Percentiles rank a stretch among this genome's conserved stretches.
These are phyloP conservation scores for Phania funesta DNA, from an alignment of 2,888 invertebrate species.

Conservation along the genomic window DNA sequence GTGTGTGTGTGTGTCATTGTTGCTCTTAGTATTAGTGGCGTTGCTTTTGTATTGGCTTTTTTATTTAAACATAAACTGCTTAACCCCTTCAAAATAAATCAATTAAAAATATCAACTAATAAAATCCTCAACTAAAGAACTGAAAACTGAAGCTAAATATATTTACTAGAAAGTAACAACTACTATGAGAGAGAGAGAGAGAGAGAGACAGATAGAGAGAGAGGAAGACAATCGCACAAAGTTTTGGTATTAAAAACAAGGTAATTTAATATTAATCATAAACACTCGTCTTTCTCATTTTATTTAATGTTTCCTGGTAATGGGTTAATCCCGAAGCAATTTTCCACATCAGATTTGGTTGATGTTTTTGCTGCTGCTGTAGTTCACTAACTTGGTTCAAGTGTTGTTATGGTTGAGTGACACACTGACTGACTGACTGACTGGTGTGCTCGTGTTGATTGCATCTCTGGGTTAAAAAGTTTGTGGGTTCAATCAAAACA, in stretches of 20 bases:
- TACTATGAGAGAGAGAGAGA: too few species aligned
- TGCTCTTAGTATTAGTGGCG: background rate
- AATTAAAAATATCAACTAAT: too few species aligned
- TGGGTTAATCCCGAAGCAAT: slow-evolving; percentile 59
- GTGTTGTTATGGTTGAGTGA: slow-evolving; percentile 30
- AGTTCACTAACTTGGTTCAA: background rate
- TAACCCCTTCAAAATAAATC: too few species aligned
- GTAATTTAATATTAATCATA: background rate
- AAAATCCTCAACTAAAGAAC: too few species aligned
- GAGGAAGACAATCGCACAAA: too few species aligned
- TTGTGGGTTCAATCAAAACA: slow-evolving; percentile 58
- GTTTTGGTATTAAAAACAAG: background rate
- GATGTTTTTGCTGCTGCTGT: slow-evolving; percentile 49
- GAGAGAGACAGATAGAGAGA: too few species aligned
- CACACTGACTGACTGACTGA: too few species aligned
- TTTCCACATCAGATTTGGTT: slow-evolving; percentile 56
- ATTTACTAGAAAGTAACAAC: too few species aligned
- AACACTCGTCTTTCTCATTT: background rate
- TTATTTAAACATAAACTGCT: too few species aligned
- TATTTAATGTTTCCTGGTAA: slow-evolving; percentile 18
- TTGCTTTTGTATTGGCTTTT: too few species aligned
- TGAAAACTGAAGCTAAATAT: too few species aligned
- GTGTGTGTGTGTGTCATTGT: too few species aligned
- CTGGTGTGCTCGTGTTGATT: slow-evolving; percentile 19
- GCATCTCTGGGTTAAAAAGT: slow-evolving; percentile 13